Percentiles rank a stretch among this genome's conserved stretches.
phyloP scores from a whole-genome alignment of 2,797 vertebrate genomes.

The Chaetodon trifasciatus region DNA sequence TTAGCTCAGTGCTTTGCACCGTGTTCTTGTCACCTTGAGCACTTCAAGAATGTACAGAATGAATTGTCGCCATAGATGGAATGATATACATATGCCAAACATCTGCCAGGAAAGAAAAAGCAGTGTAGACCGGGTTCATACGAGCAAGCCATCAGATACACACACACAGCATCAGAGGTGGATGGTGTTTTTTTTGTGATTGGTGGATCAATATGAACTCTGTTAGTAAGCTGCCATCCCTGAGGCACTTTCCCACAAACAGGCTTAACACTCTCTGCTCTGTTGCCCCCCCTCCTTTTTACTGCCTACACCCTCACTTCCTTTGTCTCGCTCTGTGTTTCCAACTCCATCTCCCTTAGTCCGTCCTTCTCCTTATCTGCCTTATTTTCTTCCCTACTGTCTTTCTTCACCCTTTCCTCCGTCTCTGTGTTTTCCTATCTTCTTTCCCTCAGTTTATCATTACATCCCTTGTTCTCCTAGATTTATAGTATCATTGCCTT shows the following conservation, averaged over 20 bases:
- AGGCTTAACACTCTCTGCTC: conserved; percentile 73
- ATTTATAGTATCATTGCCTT: conserved; percentile 8
- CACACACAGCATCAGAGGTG: conserved; percentile 46
- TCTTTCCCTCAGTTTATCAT: not conserved
- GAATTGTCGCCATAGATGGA: conserved; percentile 21
- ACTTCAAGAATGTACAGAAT: conserved; percentile 60
- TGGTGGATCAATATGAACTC: conserved; percentile 79
- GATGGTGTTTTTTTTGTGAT: conserved; percentile 65
- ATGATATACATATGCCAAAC: conserved; percentile 28
- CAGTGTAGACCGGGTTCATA: conserved; percentile 21
- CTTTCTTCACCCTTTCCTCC: not conserved
- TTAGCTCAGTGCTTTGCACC: conserved; percentile 28
- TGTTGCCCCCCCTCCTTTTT: conserved; percentile 30
- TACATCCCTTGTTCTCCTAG: not conserved
- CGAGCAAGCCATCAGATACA: conserved; percentile 17
- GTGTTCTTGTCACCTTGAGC: conserved; percentile 20
- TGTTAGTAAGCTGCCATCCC: conserved; percentile 73
- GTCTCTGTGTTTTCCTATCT: not conserved
- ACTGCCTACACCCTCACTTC: conserved; percentile 57
- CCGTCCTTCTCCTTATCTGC: conserved; percentile 27
- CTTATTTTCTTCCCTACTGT: conserved; percentile 17
- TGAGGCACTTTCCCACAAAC: conserved; percentile 81
- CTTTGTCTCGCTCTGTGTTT: conserved; percentile 57
- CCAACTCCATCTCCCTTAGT: conserved; percentile 21
- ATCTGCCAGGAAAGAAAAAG: conserved; percentile 36